Percentiles rank a stretch among this genome's conserved stretches.
Evolutionary conservation across 2,113 vertebrate species (phyloP).

Genomic region (Calyptomena viridis): DNA sequence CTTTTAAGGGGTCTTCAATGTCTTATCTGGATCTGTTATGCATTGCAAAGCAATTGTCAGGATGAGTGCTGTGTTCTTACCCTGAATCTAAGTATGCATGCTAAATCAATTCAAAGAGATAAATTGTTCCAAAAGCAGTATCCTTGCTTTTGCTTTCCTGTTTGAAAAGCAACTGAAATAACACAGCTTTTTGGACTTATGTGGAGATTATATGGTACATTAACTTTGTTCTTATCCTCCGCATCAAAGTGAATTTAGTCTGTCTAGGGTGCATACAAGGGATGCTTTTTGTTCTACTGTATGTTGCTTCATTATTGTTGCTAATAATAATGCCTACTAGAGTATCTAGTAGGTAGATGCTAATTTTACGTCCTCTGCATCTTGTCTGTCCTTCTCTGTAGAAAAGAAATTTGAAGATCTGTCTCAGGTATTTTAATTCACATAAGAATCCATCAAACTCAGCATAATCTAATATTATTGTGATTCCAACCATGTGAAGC

Average conservation of each 20-base stretch:
- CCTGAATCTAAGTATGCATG: background rate
- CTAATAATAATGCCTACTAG: background rate
- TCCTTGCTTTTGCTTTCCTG: background rate
- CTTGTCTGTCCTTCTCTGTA: background rate
- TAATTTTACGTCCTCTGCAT: background rate
- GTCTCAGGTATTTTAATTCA: background rate
- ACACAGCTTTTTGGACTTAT: background rate
- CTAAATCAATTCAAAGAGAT: conserved; percentile 5
- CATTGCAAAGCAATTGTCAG: background rate
- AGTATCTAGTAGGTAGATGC: background rate
- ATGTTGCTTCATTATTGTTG: background rate
- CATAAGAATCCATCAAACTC: background rate
- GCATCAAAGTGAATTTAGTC: conserved; percentile 23
- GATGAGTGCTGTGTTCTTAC: background rate
- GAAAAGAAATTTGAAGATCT: background rate
- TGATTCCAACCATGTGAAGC: background rate
- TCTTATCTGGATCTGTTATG: background rate
- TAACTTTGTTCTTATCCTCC: conserved; percentile 14
- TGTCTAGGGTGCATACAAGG: background rate
- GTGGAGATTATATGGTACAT: background rate
- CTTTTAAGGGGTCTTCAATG: background rate
- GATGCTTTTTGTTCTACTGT: background rate
- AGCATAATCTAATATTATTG: background rate
- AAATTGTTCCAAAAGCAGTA: background rate
- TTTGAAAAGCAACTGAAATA: conserved; percentile 6